Evolutionary conservation across 2,113 vertebrate genomes (phyloP).

Genomic region (Motacilla tschutschensis): DNA sequence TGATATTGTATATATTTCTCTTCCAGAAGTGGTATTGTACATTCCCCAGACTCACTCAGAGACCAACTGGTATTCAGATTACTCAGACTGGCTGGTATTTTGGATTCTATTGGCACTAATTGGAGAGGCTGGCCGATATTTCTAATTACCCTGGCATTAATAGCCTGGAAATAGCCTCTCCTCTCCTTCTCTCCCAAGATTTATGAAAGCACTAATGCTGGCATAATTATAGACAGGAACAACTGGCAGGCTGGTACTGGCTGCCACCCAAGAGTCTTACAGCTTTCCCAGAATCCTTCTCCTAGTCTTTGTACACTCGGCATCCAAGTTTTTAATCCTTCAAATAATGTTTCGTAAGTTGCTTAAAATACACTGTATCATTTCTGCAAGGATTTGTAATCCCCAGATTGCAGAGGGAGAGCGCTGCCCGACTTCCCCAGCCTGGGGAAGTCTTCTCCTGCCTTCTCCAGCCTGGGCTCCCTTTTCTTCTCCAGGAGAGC

Average conservation of each 20-base stretch:
- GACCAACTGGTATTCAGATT: slow-evolving; percentile 49
- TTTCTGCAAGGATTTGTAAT: slow-evolving; percentile 14
- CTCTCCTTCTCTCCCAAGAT: slow-evolving; percentile 51
- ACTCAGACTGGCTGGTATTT: slow-evolving; percentile 62
- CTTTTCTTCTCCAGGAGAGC: not conserved
- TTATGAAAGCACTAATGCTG: slow-evolving; percentile 57
- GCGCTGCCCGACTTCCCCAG: not conserved
- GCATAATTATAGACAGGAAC: slow-evolving; percentile 45
- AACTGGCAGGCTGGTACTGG: slow-evolving; percentile 55
- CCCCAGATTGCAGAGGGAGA: not conserved
- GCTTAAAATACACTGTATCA: slow-evolving; percentile 34
- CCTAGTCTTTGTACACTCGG: not conserved
- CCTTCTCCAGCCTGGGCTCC: not conserved
- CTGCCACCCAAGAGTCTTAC: slow-evolving; percentile 42
- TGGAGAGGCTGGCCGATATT: slow-evolving; percentile 68
- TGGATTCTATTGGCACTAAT: slow-evolving; percentile 45
- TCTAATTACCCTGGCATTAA: slow-evolving; percentile 71
- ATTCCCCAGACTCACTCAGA: slow-evolving; percentile 1
- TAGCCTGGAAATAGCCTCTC: slow-evolving; percentile 60
- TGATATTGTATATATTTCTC: not conserved
- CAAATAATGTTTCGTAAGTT: slow-evolving; percentile 26
- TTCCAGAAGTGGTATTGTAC: not conserved
- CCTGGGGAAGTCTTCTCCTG: not conserved
- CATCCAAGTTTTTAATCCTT: slow-evolving; percentile 44
- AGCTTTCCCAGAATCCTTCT: slow-evolving; percentile 53